Conservation (phyloP, 2,888 invertebrate genomes). For the Pammene aurita region DNA sequence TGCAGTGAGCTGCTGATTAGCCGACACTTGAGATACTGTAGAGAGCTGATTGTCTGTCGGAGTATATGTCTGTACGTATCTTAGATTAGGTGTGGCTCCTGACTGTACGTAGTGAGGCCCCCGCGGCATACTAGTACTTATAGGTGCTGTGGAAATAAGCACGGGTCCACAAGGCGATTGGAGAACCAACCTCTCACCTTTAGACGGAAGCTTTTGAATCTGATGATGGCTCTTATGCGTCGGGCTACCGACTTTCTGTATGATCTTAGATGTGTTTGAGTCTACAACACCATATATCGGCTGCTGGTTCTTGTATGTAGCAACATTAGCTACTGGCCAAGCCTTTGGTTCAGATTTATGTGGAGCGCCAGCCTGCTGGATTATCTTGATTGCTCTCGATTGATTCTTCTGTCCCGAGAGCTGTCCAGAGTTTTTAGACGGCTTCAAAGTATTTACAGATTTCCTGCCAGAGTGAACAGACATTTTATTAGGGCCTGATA, state of each 20-base stretch:
- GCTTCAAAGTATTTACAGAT: slow-evolving; percentile 70
- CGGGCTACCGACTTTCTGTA: slow-evolving; percentile 78
- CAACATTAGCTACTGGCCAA: slow-evolving; percentile 71
- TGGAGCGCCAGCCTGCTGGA: slow-evolving; percentile 75
- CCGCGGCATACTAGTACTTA: slow-evolving; percentile 70
- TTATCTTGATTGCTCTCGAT: slow-evolving; percentile 82
- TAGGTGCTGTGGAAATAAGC: slow-evolving; percentile 71
- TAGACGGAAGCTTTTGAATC: slow-evolving; percentile 65
- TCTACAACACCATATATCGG: slow-evolving; percentile 67
- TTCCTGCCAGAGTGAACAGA: slow-evolving; percentile 77
- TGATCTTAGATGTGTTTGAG: slow-evolving; percentile 71
- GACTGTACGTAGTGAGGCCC: slow-evolving; percentile 79
- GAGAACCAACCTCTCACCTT: slow-evolving; percentile 72
- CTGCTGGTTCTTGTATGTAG: slow-evolving; percentile 69
- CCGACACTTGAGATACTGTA: slow-evolving; percentile 78
- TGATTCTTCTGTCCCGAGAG: slow-evolving; percentile 69
- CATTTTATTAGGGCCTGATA: slow-evolving; percentile 78
- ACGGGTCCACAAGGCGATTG: slow-evolving; percentile 78
- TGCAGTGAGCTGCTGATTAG: slow-evolving; percentile 85
- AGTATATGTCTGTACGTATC: slow-evolving; percentile 75
- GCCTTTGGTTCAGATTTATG: slow-evolving; percentile 73
- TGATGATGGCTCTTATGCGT: slow-evolving; percentile 66
- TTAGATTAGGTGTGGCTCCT: slow-evolving; percentile 73
- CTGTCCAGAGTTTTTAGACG: slow-evolving; percentile 68
- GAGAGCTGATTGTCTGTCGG: slow-evolving; percentile 67